These are phyloP conservation scores for Chaetodon auriga DNA, from an alignment of 2,113 vertebrate genomes.

Conservation along the genomic window DNA sequence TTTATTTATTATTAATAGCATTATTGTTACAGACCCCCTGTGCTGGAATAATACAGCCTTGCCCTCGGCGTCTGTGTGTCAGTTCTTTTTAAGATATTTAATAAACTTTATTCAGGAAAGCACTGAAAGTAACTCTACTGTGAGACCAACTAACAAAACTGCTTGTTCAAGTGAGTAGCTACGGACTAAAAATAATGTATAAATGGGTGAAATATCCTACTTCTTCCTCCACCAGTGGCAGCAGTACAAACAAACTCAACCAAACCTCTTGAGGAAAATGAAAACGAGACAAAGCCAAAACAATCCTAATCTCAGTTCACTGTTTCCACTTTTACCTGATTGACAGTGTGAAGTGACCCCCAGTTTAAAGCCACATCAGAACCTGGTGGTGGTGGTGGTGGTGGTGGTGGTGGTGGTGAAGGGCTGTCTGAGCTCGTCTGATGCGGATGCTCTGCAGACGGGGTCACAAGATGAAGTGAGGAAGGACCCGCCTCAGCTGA, in stretches of 20 bases:
- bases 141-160: too few species aligned
- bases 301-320: neutral
- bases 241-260: neutral
- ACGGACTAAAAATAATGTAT: neutral
- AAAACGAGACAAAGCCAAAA: neutral
- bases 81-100: too few species aligned
- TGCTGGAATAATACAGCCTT: too few species aligned
- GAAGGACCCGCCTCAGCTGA: neutral
- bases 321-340: neutral
- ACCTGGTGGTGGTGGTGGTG: neutral
- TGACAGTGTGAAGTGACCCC: neutral
- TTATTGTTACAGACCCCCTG: too few species aligned
- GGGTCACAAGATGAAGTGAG: neutral
- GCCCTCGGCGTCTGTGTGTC: too few species aligned
- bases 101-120: too few species aligned
- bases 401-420: neutral
- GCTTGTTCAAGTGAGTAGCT: neutral
- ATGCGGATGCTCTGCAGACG: neutral
- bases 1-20: too few species aligned
- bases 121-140: too few species aligned
- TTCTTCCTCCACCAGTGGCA: too few species aligned
- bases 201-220: too few species aligned
- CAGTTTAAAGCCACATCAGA: neutral
- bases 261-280: too few species aligned
- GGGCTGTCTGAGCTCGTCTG: neutral